These are phyloP conservation scores for Periophthalmus magnuspinnatus DNA, from an alignment of 2,797 vertebrate species.

Conservation along the genomic window DNA sequence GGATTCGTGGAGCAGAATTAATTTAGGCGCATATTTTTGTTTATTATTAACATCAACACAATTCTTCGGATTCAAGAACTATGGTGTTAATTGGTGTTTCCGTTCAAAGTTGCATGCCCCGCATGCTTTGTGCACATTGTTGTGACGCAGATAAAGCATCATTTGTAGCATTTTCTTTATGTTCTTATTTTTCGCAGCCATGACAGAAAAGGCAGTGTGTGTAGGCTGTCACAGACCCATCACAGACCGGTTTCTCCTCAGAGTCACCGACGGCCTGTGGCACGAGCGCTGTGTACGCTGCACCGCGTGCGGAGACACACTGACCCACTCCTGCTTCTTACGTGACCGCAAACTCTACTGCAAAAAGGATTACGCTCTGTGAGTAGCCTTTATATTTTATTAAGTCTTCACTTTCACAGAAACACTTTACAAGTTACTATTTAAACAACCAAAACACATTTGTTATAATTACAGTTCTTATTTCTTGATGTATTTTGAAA, in stretches of 20 bases:
- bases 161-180: slow-evolving; percentile 3
- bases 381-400: slow-evolving; percentile 62
- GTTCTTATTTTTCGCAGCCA: slow-evolving; percentile 61
- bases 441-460: background rate
- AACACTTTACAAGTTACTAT: background rate
- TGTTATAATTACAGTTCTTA: background rate
- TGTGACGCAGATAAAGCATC: background rate
- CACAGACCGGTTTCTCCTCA: slow-evolving; percentile 89
- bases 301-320: slow-evolving; percentile 85
- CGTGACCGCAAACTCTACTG: slow-evolving; percentile 93
- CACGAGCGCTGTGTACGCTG: slow-evolving; percentile 92
- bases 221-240: slow-evolving; percentile 89
- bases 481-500: background rate
- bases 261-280: slow-evolving; percentile 91
- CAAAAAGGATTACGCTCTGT: slow-evolving; percentile 91
- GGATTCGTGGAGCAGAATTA: background rate
- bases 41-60: background rate
- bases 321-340: slow-evolving; percentile 90
- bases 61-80: background rate
- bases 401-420: background rate
- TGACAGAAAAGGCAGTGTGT: slow-evolving; percentile 81
- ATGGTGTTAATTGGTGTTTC: background rate
- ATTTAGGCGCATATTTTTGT: background rate
- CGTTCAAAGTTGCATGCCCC: background rate
- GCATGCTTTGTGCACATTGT: background rate